These are phyloP conservation scores for Poeciliopsis presidionis DNA, from an alignment of 2,797 vertebrate genomes.

Conservation along the genomic window DNA sequence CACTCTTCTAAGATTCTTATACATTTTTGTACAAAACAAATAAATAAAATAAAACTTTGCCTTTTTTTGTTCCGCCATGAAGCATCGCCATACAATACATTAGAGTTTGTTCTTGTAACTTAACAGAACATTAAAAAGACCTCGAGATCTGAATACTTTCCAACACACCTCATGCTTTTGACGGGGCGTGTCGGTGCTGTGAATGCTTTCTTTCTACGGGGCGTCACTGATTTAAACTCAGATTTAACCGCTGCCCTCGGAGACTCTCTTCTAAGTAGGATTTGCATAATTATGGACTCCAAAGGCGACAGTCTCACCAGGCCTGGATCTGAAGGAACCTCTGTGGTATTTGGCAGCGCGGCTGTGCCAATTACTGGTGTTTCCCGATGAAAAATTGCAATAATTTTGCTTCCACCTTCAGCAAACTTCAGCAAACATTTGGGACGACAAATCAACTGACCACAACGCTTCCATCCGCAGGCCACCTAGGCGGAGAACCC, in stretches of 20 bases:
- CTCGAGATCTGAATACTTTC: background rate
- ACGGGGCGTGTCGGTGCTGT: slow-evolving; percentile 24
- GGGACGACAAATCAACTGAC: slow-evolving; percentile 78
- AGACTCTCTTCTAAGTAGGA: slow-evolving; percentile 68
- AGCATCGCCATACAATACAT: background rate
- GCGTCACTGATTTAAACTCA: slow-evolving; percentile 38
- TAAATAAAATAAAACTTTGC: background rate
- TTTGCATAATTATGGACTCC: slow-evolving; percentile 65
- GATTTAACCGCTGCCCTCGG: slow-evolving; percentile 48
- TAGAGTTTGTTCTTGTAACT: background rate
- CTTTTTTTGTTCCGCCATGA: background rate
- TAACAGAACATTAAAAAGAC: background rate
- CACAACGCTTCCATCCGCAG: slow-evolving; percentile 75
- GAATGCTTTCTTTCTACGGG: slow-evolving; percentile 13
- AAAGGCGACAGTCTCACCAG: slow-evolving; percentile 69
- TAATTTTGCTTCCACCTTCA: slow-evolving; percentile 70
- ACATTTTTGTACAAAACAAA: background rate
- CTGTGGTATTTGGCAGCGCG: slow-evolving; percentile 55
- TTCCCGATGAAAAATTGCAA: slow-evolving; percentile 73
- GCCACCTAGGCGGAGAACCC: slow-evolving; percentile 75
- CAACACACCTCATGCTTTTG: slow-evolving; percentile 10
- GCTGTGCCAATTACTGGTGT: slow-evolving; percentile 63
- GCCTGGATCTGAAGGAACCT: slow-evolving; percentile 60
- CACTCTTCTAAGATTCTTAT: no score
- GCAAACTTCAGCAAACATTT: slow-evolving; percentile 72